phyloP scores from a whole-genome alignment of 2,797 vertebrate species.

The Tokudaia tokunoshimensis region DNA sequence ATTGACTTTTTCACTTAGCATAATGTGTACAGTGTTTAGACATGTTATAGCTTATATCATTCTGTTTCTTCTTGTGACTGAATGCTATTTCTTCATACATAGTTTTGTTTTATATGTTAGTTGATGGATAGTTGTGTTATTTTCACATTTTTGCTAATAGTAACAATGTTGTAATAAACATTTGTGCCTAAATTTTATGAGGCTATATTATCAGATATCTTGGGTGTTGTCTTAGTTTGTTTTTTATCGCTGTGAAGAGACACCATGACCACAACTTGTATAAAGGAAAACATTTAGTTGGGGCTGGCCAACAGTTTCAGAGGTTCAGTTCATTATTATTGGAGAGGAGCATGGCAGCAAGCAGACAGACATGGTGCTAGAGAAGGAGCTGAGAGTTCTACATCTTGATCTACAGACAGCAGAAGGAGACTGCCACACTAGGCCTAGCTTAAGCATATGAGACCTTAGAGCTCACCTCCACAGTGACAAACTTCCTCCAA shows the following conservation, averaged over 20 bases:
- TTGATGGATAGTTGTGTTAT: background rate
- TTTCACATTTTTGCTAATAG: background rate
- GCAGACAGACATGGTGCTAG: background rate
- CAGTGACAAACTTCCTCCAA: background rate
- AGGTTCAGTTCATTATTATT: background rate
- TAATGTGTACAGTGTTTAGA: background rate
- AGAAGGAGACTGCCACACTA: background rate
- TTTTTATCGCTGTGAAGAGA: background rate
- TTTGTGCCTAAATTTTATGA: background rate
- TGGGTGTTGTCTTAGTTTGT: background rate
- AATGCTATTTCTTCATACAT: background rate
- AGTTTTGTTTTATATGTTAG: background rate
- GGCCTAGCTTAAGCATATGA: background rate
- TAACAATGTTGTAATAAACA: background rate
- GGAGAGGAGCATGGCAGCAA: background rate
- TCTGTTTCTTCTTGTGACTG: constrained; percentile 29
- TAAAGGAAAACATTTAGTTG: background rate
- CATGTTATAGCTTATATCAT: background rate
- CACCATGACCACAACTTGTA: background rate
- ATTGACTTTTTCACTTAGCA: constrained; percentile 17
- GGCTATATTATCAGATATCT: background rate
- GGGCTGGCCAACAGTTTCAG: background rate
- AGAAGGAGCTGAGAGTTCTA: background rate
- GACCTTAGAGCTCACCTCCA: background rate
- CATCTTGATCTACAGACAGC: background rate